Evolutionary conservation across 2,888 invertebrate genomes (phyloP).

Genomic region (Epirrita christyi): DNA sequence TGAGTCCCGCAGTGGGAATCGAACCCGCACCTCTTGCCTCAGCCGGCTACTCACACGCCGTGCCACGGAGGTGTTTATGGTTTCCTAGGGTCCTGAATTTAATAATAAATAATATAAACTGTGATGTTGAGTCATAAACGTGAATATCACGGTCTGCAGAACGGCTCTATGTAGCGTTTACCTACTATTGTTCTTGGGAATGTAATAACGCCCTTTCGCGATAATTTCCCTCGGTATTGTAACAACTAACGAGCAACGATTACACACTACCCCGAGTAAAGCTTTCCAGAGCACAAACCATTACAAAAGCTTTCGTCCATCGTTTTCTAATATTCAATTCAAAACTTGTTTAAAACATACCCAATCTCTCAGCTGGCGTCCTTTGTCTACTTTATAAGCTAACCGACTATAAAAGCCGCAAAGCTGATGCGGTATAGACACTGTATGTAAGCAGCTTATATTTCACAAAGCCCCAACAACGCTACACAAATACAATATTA

Average conservation of each 20-base stretch:
- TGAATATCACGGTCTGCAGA: not conserved
- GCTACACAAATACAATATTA: slow-evolving; percentile 1
- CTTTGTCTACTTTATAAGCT: not conserved
- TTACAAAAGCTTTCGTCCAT: not conserved
- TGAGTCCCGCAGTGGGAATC: too few relatives aligned
- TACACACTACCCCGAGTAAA: not conserved
- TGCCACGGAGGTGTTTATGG: too few relatives aligned
- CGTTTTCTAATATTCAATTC: not conserved
- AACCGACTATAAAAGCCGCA: slow-evolving; percentile 2
- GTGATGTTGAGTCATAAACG: not conserved
- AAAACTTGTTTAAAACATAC: not conserved
- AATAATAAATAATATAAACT: slow-evolving; percentile 6
- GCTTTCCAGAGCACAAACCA: not conserved
- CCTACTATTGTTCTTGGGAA: slow-evolving; percentile 6
- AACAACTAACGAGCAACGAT: not conserved
- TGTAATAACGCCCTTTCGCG: slow-evolving; percentile 1
- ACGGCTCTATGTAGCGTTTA: slow-evolving; percentile 1
- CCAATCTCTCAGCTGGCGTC: not conserved
- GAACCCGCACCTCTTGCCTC: too few relatives aligned
- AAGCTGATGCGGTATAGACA: not conserved
- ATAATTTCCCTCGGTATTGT: slow-evolving; percentile 4
- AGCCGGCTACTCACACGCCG: too few relatives aligned
- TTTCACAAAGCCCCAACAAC: slow-evolving; percentile 3
- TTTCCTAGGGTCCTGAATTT: slow-evolving; percentile 39
- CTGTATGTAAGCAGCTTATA: slow-evolving; percentile 16